These are phyloP conservation scores for Noctuana brunneofusca DNA, from an alignment of 2,888 invertebrate species.

Conservation along the genomic window DNA sequence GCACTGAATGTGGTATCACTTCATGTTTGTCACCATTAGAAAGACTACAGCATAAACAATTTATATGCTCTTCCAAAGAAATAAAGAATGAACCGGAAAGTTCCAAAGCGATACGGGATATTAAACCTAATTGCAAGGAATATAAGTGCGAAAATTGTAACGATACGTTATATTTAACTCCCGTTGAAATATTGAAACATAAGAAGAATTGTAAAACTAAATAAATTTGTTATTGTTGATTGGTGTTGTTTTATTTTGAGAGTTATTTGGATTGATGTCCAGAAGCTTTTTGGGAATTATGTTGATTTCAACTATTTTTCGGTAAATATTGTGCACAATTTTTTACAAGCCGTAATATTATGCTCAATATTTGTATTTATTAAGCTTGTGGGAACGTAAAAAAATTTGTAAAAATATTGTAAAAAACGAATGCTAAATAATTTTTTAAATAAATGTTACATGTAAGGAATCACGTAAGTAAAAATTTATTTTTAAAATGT, in stretches of 20 bases:
- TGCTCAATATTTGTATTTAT: no score
- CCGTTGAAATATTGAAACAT: slow-evolving; percentile 93
- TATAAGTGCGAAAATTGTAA: slow-evolving; percentile 90
- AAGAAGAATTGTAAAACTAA: slow-evolving; percentile 84
- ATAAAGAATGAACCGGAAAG: slow-evolving; percentile 56
- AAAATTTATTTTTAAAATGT: no score
- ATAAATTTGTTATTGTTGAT: slow-evolving; percentile 45
- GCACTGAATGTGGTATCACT: slow-evolving; percentile 86
- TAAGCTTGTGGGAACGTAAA: no score
- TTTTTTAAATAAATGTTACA: no score
- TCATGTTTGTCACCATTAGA: slow-evolving; percentile 86
- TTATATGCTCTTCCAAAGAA: slow-evolving; percentile 66
- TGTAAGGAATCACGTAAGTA: no score
- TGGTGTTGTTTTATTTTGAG: slow-evolving; percentile 7
- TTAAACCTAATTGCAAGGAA: slow-evolving; percentile 82
- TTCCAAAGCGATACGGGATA: slow-evolving; percentile 52
- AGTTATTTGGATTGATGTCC: not conserved
- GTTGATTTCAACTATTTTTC: no score
- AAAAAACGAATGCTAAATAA: no score
- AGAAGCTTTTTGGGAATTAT: not conserved
- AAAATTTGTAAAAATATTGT: no score
- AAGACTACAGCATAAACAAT: slow-evolving; percentile 87
- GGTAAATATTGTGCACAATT: no score
- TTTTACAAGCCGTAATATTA: no score
- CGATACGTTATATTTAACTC: slow-evolving; percentile 86